Percentiles rank a stretch among this genome's conserved stretches.
Conservation (phyloP, 2,113 vertebrate genomes). For the Ceyx melanurus region DNA sequence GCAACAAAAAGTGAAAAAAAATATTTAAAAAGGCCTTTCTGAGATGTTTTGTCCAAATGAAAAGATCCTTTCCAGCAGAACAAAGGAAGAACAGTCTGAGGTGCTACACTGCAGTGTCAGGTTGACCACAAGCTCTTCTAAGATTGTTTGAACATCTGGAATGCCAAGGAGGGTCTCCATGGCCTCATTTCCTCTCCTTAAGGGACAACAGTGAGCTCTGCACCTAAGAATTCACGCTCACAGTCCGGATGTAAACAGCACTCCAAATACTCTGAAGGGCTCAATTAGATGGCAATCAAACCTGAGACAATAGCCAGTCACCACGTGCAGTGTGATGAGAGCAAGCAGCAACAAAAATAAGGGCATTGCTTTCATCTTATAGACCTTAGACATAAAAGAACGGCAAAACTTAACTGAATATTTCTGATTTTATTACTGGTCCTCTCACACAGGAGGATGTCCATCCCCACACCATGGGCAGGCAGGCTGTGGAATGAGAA, state of each 20-base stretch:
- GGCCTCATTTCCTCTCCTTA: conserved; percentile 1
- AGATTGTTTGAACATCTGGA: background rate
- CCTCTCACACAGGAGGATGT: fast-evolving
- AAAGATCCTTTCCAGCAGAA: background rate
- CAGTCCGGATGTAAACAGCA: background rate
- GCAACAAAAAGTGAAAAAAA: background rate
- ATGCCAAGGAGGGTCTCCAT: background rate
- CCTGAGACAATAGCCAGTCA: background rate
- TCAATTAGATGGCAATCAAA: background rate
- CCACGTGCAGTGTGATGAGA: background rate
- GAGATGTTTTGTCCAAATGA: background rate
- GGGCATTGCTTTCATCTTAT: background rate
- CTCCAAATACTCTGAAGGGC: background rate
- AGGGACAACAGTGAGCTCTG: background rate
- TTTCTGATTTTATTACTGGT: fast-evolving
- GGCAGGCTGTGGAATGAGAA: background rate
- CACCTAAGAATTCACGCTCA: background rate
- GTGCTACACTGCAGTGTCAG: background rate
- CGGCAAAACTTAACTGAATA: background rate
- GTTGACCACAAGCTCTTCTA: background rate
- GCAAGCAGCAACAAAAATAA: background rate
- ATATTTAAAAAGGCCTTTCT: background rate
- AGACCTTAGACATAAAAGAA: fast-evolving
- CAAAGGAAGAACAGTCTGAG: background rate
- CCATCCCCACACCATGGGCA: background rate